Evolutionary conservation across 2,797 vertebrate species (phyloP).

Genomic region (Vipera ursinii): DNA sequence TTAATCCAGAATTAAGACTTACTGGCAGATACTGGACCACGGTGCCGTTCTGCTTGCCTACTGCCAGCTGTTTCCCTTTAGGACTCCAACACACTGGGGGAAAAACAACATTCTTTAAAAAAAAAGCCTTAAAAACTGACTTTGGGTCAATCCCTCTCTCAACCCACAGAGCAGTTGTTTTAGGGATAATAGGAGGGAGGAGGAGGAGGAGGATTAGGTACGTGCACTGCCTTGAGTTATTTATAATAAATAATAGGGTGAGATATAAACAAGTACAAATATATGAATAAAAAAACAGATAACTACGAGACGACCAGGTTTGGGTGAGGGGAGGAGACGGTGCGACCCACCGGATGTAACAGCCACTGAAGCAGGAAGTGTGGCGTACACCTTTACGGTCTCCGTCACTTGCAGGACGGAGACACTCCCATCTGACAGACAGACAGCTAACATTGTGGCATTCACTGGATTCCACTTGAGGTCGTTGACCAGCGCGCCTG

Average conservation of each 20-base stretch:
- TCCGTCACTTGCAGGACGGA: conserved; percentile 85
- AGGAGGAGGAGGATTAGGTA: not conserved
- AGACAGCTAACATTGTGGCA: conserved; percentile 78
- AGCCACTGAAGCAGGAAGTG: conserved; percentile 76
- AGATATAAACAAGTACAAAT: too few relatives aligned
- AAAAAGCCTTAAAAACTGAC: not conserved
- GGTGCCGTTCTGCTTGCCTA: conserved; percentile 88
- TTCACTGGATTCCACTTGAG: conserved; percentile 91
- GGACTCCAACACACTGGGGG: conserved; percentile 94
- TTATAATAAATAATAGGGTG: not conserved
- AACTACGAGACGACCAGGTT: not conserved
- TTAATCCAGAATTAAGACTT: conserved; percentile 64
- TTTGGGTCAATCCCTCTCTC: not conserved
- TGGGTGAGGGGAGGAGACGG: not conserved
- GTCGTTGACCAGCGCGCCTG: conserved; percentile 75
- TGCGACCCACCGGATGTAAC: conserved; percentile 87
- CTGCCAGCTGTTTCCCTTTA: conserved; percentile 95
- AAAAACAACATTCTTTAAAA: not conserved
- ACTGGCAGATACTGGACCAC: conserved; percentile 95
- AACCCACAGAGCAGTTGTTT: not conserved
- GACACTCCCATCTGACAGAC: conserved; percentile 88
- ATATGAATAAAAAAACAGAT: too few relatives aligned
- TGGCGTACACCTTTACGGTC: conserved; percentile 74
- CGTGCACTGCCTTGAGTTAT: not conserved
- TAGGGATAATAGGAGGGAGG: not conserved